Base-by-base conservation (phyloP, 2,113 vertebrate genomes). In the Rhagologus leucostigma region DNA sequence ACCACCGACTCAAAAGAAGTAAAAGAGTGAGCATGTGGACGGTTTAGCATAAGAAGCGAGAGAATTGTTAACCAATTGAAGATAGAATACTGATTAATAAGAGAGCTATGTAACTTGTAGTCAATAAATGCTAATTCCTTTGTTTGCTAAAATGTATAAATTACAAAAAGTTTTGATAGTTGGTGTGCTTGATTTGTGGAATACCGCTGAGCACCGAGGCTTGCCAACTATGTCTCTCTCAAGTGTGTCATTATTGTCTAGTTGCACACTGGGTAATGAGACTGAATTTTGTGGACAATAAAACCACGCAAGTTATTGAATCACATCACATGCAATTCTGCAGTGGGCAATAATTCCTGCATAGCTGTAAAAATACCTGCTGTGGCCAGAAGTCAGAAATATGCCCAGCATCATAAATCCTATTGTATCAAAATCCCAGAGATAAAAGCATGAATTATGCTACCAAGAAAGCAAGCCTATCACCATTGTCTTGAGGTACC, bases 61-160 rank as follows among this genome's bases (percentile, higher is more conserved):
- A 27, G 11, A 41, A 55, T 19, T 0, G 0, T 32, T 41, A 41
- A 26, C 11, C 24, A 68, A 1, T 2, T n/a, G 39, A 60, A 47
- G n/a, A 19, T 2, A 41, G 30, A 62, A 75, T 35, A 18, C 14
- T 55, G 21, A 19, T 32, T 41, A 47, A 23, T 41, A 35, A 69
- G 47, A 62, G n/a, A 76, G 9, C 47, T 47, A 3, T 47, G 39
- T 19, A n/a, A 41, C 55, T n/a, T 35, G 47, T 32, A 41, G 20
- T 39, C n/a, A 32, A 26, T 18, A 24, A 41, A 26, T 52, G 27
- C 16, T 41, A 53, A 32, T 35, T 67, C 16, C 39, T 75, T 75
- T 60, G 62, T 68, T 75, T 82, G 53, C 20, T 32, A 32, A 62
- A 83, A 41, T 41, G 62, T 60, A 6, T 33, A 53, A 30, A 39